Evolutionary conservation across 2,888 invertebrate genomes (phyloP).

Genomic region (Oscheius myriophilus): DNA sequence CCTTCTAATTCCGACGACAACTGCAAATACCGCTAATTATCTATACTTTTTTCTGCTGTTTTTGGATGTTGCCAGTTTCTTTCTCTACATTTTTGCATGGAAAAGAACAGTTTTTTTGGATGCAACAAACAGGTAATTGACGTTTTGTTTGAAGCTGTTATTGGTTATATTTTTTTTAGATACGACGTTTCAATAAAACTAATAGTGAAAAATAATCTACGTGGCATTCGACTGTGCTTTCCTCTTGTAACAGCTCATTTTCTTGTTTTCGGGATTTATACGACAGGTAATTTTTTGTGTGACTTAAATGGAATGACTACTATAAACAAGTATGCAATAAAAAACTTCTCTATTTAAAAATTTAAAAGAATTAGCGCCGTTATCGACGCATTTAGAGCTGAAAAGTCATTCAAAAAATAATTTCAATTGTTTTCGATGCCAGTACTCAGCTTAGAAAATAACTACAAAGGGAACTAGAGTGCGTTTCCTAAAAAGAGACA

Average conservation of each 20-base stretch:
- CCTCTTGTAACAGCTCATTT: slow-evolving; percentile 15
- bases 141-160: background rate
- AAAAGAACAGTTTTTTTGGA: background rate
- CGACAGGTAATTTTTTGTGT: slow-evolving; percentile 16
- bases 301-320: no score
- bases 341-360: no score
- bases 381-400: no score
- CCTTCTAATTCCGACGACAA: slow-evolving; percentile 12
- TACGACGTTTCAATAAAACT: slow-evolving; percentile 14
- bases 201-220: slow-evolving; percentile 12
- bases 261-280: slow-evolving; percentile 24
- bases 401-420: no score
- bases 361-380: no score
- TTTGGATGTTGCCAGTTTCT: slow-evolving; percentile 14
- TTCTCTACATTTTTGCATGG: slow-evolving; percentile 19
- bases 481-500: no score
- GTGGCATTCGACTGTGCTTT: slow-evolving; percentile 8
- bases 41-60: slow-evolving; percentile 18
- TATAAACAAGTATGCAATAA: no score
- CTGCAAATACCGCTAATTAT: slow-evolving; percentile 17
- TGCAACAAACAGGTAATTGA: slow-evolving; percentile 5
- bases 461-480: no score
- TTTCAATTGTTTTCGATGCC: no score
- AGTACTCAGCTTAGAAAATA: no score
- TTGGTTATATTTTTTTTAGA: slow-evolving; percentile 9